These are phyloP conservation scores for Plumapathes pennacea DNA, from an alignment of 92 coral and sea anemone species.

Conservation along the genomic window DNA sequence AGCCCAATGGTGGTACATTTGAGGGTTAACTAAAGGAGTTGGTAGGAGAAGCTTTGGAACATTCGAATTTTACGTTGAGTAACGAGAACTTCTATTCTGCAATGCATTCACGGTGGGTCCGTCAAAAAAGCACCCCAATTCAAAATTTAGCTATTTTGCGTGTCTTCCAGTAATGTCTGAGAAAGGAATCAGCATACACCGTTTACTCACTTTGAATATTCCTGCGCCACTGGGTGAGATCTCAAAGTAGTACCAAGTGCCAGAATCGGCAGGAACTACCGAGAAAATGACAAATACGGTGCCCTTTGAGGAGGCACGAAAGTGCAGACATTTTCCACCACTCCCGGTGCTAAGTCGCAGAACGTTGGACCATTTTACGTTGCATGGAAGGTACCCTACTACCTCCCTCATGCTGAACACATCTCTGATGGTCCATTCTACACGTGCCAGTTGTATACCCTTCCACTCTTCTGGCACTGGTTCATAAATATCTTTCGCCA, in stretches of 20 bases:
- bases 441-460: conserved; percentile 8
- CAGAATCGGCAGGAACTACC: conserved; percentile 4
- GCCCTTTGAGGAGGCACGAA: conserved; percentile 18
- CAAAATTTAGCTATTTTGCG: not conserved
- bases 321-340: conserved; percentile 10
- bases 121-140: not conserved
- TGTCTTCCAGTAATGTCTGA: not conserved
- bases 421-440: conserved; percentile 30
- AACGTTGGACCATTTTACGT: conserved; percentile 42
- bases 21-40: no score
- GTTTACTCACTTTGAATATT: conserved; percentile 4
- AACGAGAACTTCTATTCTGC: no score
- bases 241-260: conserved; percentile 19
- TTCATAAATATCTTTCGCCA: conserved; percentile 1
- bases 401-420: conserved; percentile 8
- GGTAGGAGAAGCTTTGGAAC: no score
- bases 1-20: no score
- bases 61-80: no score
- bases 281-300: conserved; percentile 20
- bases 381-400: conserved; percentile 25
- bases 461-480: conserved; percentile 1
- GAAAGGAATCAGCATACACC: no score
- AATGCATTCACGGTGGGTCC: not conserved
- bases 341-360: conserved; percentile 11
- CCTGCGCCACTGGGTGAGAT: conserved; percentile 3